phyloP scores from a whole-genome alignment of 2,797 vertebrate genomes.

The Sebastes oblongus region DNA sequence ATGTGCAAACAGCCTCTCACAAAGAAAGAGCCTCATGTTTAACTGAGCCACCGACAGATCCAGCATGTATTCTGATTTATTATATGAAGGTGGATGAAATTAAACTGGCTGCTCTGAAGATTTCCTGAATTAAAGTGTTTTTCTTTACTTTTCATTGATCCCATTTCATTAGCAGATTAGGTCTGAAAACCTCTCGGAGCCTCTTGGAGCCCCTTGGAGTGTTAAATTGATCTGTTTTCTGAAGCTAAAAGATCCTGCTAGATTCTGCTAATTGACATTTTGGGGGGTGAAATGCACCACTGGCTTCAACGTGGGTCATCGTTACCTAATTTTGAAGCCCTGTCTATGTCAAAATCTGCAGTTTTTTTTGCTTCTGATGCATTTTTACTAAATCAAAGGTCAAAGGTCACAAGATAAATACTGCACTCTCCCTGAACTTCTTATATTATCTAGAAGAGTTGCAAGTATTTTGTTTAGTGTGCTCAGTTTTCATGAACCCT shows the following conservation, averaged over 20 bases:
- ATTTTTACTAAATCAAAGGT: neutral
- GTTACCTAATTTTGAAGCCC: neutral
- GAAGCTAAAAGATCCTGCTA: neutral
- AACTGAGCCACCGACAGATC: neutral
- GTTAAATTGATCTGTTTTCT: neutral
- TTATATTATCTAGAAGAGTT: neutral
- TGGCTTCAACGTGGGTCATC: too few relatives aligned
- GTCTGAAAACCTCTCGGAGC: neutral
- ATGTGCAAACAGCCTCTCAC: slow-evolving; percentile 39
- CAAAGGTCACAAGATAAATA: neutral
- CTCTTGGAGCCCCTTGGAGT: neutral
- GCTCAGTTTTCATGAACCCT: neutral
- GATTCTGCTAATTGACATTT: neutral
- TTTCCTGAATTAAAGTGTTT: neutral
- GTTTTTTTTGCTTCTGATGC: neutral
- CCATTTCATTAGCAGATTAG: neutral
- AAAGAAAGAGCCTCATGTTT: neutral
- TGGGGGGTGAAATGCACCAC: neutral
- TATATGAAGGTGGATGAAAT: neutral
- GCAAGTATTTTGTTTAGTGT: neutral
- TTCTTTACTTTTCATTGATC: neutral
- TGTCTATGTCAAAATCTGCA: neutral
- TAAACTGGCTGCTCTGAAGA: neutral
- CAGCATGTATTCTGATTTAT: neutral
- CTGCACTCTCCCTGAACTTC: neutral